Base-by-base conservation (phyloP, 2,113 vertebrate genomes). In the Oncorhynchus gorbuscha region DNA sequence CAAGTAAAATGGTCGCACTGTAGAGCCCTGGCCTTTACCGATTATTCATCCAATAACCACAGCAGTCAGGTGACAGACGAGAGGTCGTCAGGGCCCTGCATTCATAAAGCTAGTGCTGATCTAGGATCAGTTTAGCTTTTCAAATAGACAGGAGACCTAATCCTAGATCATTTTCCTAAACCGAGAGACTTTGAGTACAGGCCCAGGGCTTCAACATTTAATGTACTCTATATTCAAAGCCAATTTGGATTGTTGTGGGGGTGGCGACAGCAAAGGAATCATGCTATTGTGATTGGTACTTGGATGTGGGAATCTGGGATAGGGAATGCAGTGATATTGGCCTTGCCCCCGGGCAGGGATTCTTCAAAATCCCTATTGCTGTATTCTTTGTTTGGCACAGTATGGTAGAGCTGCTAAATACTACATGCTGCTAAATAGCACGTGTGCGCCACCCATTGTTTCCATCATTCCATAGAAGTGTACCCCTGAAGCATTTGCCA, bases 141-240 rank as follows among this genome's bases (percentile, higher is more conserved):
- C 8, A 39, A 9, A 39, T 39, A 9, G 8, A 39, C 8, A 1
- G 35, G 35, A 39, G 39, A 39, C 39, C 39, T 39, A 8, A 39
- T 39, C 39, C 39, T 39, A 39, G 8, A 39, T 39, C 35, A 39
- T 9, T 39, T 39, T 9, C 2, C 39, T 39, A 39, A 39, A 39
- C 39, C 8, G 8, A 9, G 39, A 39, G 7, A 8, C 39, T 39
- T 39, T 39, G 39, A 39, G 8, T 39, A 39, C 8, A 39, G 39
- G 39, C 39, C 39, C 39, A 39, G 39, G 39, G 39, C 39, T 9
- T 39, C 8, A 9, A 39, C 8, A 39, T 39, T 39, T 39, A 39
- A 39, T 39, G 39, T 9, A 39, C 39, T 76, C 75, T 66, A 78
- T 76, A 87, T 89, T 89, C 80, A 77, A 78, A 84, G 81, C 75